Conservation (phyloP, 2,797 vertebrate genomes). For the Cuculus canorus region DNA sequence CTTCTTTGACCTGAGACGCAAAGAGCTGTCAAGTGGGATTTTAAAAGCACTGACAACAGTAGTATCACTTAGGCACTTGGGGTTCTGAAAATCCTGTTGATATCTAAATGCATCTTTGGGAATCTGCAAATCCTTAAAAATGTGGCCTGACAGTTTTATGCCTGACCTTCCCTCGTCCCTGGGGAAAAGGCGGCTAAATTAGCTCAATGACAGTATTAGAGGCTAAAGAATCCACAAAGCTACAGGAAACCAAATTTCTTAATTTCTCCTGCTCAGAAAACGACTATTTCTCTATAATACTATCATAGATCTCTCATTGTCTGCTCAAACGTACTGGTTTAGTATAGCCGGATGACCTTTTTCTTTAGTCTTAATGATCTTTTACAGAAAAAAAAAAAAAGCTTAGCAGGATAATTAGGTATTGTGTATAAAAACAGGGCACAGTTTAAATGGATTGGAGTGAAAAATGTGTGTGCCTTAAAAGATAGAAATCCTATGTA, state of each 20-base stretch:
- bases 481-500: neutral
- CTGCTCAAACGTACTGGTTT: slow-evolving; percentile 6
- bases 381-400: neutral
- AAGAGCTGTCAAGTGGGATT: neutral
- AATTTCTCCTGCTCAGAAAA: neutral
- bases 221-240: neutral
- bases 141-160: neutral
- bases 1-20: neutral
- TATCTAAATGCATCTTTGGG: neutral
- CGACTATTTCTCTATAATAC: neutral
- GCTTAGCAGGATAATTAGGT: neutral
- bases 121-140: neutral
- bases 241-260: neutral
- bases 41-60: neutral
- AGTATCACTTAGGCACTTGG: neutral
- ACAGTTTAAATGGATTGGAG: neutral
- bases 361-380: neutral
- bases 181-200: neutral
- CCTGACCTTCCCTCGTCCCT: neutral
- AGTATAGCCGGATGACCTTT: neutral
- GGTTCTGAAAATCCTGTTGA: neutral
- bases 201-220: neutral
- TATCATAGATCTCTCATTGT: slow-evolving; percentile 1
- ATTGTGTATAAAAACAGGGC: neutral
- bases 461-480: neutral